Percentiles rank a stretch among this genome's conserved stretches.
phyloP scores from a whole-genome alignment of 2,888 invertebrate species.

The Meiosimyza decipiens region DNA sequence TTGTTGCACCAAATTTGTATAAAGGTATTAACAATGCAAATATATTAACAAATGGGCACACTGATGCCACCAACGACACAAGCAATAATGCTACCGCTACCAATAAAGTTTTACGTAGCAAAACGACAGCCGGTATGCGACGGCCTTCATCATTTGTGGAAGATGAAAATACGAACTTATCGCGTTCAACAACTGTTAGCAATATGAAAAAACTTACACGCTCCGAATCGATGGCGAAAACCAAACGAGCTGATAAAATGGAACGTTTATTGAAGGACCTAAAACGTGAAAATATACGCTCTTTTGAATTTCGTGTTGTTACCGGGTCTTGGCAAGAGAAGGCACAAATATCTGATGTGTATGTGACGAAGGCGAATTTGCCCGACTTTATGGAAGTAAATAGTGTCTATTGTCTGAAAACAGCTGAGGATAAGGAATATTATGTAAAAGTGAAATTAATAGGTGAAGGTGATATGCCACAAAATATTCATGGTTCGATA shows the following conservation, averaged over 20 bases:
- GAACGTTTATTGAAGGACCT: constrained; percentile 62
- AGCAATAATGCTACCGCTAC: constrained; percentile 9
- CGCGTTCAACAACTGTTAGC: constrained; percentile 59
- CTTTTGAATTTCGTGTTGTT: constrained; percentile 64
- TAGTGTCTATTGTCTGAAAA: constrained; percentile 59
- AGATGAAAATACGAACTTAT: constrained; percentile 39
- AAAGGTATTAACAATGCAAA: constrained; percentile 54
- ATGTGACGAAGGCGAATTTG: constrained; percentile 60
- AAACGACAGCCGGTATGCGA: constrained; percentile 34
- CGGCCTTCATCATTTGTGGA: constrained; percentile 27
- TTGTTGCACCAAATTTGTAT: constrained; percentile 63
- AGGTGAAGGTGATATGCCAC: constrained; percentile 43
- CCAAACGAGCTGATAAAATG: constrained; percentile 60
- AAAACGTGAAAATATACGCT: constrained; percentile 57
- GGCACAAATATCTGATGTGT: constrained; percentile 64
- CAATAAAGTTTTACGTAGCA: constrained; percentile 1
- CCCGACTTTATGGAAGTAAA: constrained; percentile 64
- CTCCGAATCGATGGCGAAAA: constrained; percentile 46
- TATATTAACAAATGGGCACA: constrained; percentile 6
- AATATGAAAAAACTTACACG: constrained; percentile 53
- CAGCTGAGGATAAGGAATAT: constrained; percentile 58
- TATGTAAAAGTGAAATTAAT: constrained; percentile 55
- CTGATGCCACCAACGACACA: constrained; percentile 13
- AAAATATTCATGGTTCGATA: constrained; percentile 61
- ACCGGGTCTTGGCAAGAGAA: constrained; percentile 60